Evolutionary conservation across 2,797 vertebrate genomes (phyloP).

Genomic region (Clarias platycephalus): DNA sequence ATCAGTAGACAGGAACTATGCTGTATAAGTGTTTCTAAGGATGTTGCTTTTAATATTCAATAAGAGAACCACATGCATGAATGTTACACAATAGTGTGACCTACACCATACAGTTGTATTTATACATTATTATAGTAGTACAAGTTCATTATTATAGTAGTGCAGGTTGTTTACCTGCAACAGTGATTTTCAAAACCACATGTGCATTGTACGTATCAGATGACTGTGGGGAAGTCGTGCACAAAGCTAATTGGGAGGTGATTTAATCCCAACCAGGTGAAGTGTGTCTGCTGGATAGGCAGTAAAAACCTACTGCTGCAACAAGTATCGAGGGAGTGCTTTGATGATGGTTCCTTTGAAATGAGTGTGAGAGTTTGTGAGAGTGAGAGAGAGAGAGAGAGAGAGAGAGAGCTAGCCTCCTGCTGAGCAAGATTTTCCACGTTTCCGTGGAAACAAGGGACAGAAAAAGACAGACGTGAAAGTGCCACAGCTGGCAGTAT

Average conservation of each 20-base stretch:
- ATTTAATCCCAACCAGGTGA: conserved; percentile 42
- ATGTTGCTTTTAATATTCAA: background rate
- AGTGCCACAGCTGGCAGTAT: conserved; percentile 33
- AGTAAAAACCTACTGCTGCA: conserved; percentile 43
- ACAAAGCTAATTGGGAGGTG: conserved; percentile 17
- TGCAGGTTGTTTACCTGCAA: background rate
- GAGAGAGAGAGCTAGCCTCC: conserved; percentile 32
- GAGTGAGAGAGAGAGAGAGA: conserved; percentile 13
- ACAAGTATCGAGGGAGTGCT: conserved; percentile 39
- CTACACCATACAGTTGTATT: background rate
- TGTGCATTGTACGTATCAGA: background rate
- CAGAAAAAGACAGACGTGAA: conserved; percentile 47
- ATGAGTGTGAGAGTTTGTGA: conserved; percentile 17
- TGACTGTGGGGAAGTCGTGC: background rate
- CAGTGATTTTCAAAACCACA: background rate
- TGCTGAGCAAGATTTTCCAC: conserved; percentile 46
- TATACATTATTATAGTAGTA: background rate
- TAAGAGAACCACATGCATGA: background rate
- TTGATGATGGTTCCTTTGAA: conserved; percentile 54
- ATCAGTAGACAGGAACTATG: background rate
- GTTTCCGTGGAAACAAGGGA: conserved; percentile 55
- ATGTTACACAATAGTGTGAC: background rate
- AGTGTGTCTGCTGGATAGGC: conserved; percentile 25
- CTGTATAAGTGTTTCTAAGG: background rate
- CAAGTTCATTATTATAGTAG: background rate